Evolutionary conservation across 1,140 invertebrate species (phyloP).

Genomic region (Penaeus japonicus): DNA sequence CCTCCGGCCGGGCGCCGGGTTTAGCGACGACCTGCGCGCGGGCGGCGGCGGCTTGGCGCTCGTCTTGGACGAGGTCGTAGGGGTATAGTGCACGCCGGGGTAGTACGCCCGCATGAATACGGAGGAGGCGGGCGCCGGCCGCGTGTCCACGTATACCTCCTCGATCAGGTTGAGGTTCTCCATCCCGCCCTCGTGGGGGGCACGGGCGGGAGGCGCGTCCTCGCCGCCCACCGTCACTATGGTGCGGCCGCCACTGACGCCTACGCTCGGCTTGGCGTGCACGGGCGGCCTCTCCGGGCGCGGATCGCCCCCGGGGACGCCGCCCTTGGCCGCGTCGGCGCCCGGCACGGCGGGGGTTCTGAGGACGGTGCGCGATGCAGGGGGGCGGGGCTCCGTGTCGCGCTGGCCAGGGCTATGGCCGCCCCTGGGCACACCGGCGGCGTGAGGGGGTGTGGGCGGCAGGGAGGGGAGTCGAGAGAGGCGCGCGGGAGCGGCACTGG

Average conservation of each 20-base stretch:
- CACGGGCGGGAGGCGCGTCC: not conserved
- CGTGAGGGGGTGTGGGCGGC: not conserved
- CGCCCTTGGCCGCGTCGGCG: not conserved
- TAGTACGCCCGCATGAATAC: constrained; percentile 29
- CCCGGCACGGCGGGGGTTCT: no score
- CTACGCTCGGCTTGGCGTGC: no score
- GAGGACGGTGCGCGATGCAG: no score
- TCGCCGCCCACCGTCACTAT: no score
- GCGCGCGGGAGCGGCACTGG: not conserved
- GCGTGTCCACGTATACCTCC: constrained; percentile 16
- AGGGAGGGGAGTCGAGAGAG: not conserved
- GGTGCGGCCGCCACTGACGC: no score
- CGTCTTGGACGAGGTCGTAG: not conserved
- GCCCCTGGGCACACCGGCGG: not conserved
- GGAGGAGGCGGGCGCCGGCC: not conserved
- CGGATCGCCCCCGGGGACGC: not conserved
- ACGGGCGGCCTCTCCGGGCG: no score
- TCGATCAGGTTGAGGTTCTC: constrained; percentile 27
- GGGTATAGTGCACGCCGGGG: constrained; percentile 4
- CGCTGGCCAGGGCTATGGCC: no score
- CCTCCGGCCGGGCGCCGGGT: not conserved
- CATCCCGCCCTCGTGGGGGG: not conserved
- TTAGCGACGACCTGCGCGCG: not conserved
- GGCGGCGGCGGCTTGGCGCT: not conserved
- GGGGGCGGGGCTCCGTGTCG: no score